These are phyloP conservation scores for Lycaena phlaeas DNA, from an alignment of 2,888 invertebrate species.

Conservation along the genomic window DNA sequence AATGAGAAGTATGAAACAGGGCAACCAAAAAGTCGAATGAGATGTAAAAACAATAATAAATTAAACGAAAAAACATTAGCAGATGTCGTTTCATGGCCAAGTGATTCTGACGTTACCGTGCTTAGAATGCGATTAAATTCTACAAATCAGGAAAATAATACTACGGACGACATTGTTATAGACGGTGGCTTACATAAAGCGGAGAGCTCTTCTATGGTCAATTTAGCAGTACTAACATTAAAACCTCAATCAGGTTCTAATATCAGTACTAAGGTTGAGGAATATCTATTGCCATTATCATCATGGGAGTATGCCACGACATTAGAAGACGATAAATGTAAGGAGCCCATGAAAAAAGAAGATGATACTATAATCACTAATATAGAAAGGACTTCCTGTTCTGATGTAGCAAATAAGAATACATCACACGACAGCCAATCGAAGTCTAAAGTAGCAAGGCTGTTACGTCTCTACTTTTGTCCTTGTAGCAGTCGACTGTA, in stretches of 20 bases:
- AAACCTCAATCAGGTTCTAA: constrained; percentile 49
- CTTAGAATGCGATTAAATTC: constrained; percentile 59
- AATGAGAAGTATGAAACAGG: constrained; percentile 48
- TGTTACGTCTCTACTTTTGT: constrained; percentile 57
- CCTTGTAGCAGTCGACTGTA: constrained; percentile 61
- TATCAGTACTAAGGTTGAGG: constrained; percentile 46
- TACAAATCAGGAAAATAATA: constrained; percentile 56
- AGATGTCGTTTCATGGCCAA: constrained; percentile 63
- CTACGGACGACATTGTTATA: constrained; percentile 52
- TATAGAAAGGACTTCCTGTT: too few relatives aligned
- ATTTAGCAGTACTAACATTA: constrained; percentile 69
- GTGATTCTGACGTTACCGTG: constrained; percentile 75
- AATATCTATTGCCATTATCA: constrained; percentile 68
- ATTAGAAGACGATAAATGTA: constrained; percentile 27
- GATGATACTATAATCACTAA: neutral
- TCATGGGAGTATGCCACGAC: constrained; percentile 65
- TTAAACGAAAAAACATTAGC: constrained; percentile 39
- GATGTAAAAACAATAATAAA: constrained; percentile 27
- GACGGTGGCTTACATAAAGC: constrained; percentile 73
- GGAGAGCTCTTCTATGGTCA: constrained; percentile 72
- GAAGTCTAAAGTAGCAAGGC: constrained; percentile 50
- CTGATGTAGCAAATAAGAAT: too few relatives aligned
- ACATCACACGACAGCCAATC: constrained; percentile 29
- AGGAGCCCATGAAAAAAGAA: constrained; percentile 9
- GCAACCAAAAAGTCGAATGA: constrained; percentile 30